These are phyloP conservation scores for Axinella damicornis DNA, from an alignment of 37 sponge, comb jelly and placozoan genomes.

Conservation along the genomic window DNA sequence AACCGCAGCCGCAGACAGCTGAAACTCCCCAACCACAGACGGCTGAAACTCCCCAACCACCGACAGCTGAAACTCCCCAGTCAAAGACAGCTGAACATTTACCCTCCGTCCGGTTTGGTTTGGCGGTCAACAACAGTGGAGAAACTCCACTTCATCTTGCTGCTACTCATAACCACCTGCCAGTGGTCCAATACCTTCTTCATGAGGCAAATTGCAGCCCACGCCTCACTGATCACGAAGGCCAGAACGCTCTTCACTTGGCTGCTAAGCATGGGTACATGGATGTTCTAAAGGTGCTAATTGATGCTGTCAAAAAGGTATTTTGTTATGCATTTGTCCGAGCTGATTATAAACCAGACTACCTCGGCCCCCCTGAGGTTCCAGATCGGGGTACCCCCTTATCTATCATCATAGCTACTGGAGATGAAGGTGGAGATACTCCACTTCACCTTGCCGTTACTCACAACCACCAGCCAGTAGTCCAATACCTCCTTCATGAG, in stretches of 20 bases:
- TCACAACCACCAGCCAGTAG: not conserved
- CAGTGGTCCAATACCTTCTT: not conserved
- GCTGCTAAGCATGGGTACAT: constrained; percentile 22
- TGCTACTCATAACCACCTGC: not conserved
- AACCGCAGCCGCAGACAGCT: no score
- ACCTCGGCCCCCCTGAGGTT: no score
- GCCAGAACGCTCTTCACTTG: constrained; percentile 5
- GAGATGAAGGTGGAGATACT: not conserved
- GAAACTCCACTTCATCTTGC: constrained; percentile 20
- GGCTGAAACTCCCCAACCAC: not conserved
- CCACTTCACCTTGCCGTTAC: constrained; percentile 17
- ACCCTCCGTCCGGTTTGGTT: no score
- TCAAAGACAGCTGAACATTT: no score
- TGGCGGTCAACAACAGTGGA: not conserved
- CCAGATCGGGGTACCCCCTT: no score
- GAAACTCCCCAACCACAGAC: no score
- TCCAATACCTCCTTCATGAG: not conserved
- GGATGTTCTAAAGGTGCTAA: constrained; percentile 6
- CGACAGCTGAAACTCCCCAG: not conserved
- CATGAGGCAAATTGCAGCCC: constrained; percentile 7
- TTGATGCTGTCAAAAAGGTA: not conserved
- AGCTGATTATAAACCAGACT: no score
- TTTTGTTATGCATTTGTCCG: no score
- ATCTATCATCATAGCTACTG: no score
- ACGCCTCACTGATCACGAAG: not conserved